phyloP scores from a whole-genome alignment of 2,888 invertebrate genomes.

The Apomyelois bistriatella region DNA sequence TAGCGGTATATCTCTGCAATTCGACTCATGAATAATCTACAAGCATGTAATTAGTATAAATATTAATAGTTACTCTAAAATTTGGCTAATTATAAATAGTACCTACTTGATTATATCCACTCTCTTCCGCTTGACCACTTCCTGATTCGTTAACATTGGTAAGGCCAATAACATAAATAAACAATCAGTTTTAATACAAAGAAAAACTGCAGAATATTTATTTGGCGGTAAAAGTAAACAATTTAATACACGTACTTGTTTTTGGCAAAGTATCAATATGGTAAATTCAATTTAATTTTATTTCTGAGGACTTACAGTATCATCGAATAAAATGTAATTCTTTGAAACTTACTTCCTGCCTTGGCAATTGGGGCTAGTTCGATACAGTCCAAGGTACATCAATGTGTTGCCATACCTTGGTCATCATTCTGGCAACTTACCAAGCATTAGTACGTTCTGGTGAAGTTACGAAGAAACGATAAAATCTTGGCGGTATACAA shows the following conservation, averaged over 20 bases:
- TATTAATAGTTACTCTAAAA: conserved; percentile 2
- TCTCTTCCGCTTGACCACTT: conserved; percentile 23
- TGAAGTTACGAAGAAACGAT: conserved; percentile 2
- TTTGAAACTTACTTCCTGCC: neutral
- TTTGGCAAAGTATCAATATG: neutral
- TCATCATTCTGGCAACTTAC: conserved; percentile 14
- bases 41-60: neutral
- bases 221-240: neutral
- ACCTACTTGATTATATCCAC: conserved; percentile 9
- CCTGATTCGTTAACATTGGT: conserved; percentile 15
- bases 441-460: conserved; percentile 12
- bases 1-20: neutral
- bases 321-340: neutral
- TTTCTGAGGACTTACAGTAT: neutral
- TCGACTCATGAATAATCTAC: no score
- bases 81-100: conserved; percentile 7
- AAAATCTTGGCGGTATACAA: neutral
- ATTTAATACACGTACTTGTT: neutral
- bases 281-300: neutral
- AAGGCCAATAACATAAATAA: conserved; percentile 18
- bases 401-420: conserved; percentile 1
- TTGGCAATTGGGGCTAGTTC: conserved; percentile 7
- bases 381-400: neutral
- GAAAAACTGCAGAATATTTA: neutral
- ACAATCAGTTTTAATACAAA: neutral